Conservation (phyloP, 2,888 invertebrate genomes). For the Troides oblongomaculatus region DNA sequence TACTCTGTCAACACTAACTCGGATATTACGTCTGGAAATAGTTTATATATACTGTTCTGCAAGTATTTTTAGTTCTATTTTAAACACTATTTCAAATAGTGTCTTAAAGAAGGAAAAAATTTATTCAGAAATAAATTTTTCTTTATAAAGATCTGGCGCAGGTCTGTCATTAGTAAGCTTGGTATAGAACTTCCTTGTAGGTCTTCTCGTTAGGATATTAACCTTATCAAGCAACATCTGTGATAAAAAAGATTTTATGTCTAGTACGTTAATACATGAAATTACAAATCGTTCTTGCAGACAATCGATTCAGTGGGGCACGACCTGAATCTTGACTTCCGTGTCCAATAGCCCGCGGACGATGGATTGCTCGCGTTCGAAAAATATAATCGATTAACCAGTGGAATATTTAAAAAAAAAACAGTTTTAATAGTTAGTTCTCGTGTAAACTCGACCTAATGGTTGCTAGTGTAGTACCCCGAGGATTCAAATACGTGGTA, state of each 20-base stretch:
- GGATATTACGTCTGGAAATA: background rate
- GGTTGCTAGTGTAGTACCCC: background rate
- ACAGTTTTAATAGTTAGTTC: conserved; percentile 29
- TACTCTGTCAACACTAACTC: conserved; percentile 6
- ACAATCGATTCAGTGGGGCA: conserved; percentile 25
- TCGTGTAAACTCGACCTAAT: conserved; percentile 8
- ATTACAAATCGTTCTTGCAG: conserved; percentile 14
- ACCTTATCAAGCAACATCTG: background rate
- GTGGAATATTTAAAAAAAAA: conserved; percentile 17
- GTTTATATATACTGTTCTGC: background rate
- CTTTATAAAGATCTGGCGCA: too few species aligned
- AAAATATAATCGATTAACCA: conserved; percentile 26
- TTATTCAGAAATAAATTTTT: too few species aligned
- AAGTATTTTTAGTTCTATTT: background rate
- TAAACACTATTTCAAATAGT: too few species aligned
- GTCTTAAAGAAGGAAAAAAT: too few species aligned
- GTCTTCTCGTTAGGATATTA: background rate
- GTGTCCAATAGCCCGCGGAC: conserved; percentile 26
- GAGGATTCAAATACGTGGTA: background rate
- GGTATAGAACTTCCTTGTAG: background rate
- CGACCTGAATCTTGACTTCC: conserved; percentile 29
- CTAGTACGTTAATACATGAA: conserved; percentile 3
- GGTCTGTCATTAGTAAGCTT: background rate
- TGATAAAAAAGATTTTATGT: conserved; percentile 4
- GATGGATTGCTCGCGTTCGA: conserved; percentile 24